Percentiles rank a stretch among this genome's conserved stretches.
phyloP scores from a whole-genome alignment of 2,113 vertebrate genomes.

The Thalassoma bifasciatum region DNA sequence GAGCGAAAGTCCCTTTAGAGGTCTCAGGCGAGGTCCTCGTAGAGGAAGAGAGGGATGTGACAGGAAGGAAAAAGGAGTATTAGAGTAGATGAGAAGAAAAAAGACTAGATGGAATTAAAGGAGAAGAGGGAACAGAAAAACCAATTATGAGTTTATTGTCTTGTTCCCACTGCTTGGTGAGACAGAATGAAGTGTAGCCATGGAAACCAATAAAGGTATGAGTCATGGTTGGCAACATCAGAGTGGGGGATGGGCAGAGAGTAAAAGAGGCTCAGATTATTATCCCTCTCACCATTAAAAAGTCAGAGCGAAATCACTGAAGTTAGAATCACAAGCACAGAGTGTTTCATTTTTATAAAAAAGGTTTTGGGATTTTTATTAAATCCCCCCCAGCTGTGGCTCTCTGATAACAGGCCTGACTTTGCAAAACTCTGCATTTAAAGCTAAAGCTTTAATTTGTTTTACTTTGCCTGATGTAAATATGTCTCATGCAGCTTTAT shows the following conservation, averaged over 20 bases:
- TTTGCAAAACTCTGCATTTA: too few relatives aligned
- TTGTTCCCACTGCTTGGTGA: slow-evolving; percentile 7
- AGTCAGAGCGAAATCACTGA: not conserved
- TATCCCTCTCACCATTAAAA: slow-evolving; percentile 17
- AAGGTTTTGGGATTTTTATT: not conserved
- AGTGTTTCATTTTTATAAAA: not conserved
- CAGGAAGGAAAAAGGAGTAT: too few relatives aligned
- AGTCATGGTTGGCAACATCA: slow-evolving; percentile 42
- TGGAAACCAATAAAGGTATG: slow-evolving; percentile 55
- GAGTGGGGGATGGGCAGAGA: not conserved
- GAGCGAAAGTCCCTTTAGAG: not conserved
- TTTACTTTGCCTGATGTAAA: too few relatives aligned
- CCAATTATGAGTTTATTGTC: slow-evolving; percentile 25
- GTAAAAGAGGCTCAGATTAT: slow-evolving; percentile 22
- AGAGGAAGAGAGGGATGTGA: too few relatives aligned
- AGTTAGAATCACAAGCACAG: not conserved
- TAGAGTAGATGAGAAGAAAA: not conserved
- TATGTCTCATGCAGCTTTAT: too few relatives aligned
- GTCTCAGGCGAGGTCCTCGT: not conserved
- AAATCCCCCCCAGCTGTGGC: too few relatives aligned
- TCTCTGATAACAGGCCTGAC: too few relatives aligned
- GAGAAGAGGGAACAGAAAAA: slow-evolving; percentile 8
- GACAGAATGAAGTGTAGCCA: slow-evolving; percentile 37
- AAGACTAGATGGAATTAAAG: not conserved
- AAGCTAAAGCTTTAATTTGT: too few relatives aligned